Evolutionary conservation across 2,888 invertebrate genomes (phyloP).

Genomic region (Apotomis capreana): DNA sequence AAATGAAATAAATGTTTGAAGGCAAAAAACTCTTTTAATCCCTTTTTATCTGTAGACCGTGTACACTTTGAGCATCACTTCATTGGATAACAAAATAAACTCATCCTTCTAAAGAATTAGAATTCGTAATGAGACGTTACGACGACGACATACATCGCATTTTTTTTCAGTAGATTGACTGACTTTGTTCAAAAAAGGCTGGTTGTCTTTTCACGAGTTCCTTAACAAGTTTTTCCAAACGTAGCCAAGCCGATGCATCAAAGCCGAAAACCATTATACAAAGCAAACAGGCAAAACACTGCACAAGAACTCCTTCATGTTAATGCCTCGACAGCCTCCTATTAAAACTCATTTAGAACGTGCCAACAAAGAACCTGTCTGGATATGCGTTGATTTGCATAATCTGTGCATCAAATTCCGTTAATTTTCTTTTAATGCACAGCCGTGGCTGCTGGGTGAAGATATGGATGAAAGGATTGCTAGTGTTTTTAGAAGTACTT

Average conservation of each 20-base stretch:
- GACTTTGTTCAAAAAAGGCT: too few relatives aligned
- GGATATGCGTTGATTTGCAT: slow-evolving; percentile 78
- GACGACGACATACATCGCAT: too few relatives aligned
- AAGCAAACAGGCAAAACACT: slow-evolving; percentile 59
- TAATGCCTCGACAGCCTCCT: slow-evolving; percentile 37
- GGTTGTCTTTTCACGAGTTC: too few relatives aligned
- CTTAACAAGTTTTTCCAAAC: too few relatives aligned
- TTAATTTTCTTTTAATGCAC: slow-evolving; percentile 80
- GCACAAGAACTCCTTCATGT: slow-evolving; percentile 41
- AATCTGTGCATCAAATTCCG: slow-evolving; percentile 80
- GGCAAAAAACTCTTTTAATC: too few relatives aligned
- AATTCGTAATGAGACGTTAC: too few relatives aligned
- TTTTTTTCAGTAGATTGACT: too few relatives aligned
- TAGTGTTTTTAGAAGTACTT: not conserved
- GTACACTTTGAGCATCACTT: too few relatives aligned
- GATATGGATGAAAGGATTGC: slow-evolving; percentile 45
- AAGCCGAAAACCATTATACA: slow-evolving; percentile 57
- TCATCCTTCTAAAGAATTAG: too few relatives aligned
- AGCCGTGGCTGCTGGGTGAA: slow-evolving; percentile 60
- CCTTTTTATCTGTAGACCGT: too few relatives aligned
- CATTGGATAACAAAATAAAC: too few relatives aligned
- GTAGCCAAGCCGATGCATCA: slow-evolving; percentile 10
- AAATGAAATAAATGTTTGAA: not conserved
- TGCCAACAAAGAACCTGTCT: slow-evolving; percentile 70
- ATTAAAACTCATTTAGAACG: slow-evolving; percentile 60